Conservation (phyloP, 2,797 vertebrate species). For the Brotogeris chrysoptera region DNA sequence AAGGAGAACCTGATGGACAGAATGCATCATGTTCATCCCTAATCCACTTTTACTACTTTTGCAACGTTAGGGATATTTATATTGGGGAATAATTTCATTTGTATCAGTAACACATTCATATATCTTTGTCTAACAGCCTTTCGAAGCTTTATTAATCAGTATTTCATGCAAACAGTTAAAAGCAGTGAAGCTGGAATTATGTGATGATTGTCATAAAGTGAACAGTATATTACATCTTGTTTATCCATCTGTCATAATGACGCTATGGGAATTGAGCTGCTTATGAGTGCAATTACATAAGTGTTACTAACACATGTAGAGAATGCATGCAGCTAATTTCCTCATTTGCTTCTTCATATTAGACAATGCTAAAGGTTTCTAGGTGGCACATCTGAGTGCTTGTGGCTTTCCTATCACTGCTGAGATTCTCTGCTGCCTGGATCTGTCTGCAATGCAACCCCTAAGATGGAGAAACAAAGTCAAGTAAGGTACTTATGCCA, state of each 20-base stretch:
- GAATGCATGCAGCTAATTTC: not conserved
- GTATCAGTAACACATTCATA: not conserved
- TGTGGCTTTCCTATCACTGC: not conserved
- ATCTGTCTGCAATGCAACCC: not conserved
- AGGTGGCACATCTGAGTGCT: not conserved
- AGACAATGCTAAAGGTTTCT: not conserved
- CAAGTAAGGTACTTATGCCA: not conserved
- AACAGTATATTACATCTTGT: slow-evolving; percentile 59
- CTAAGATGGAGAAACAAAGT: not conserved
- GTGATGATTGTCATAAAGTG: slow-evolving; percentile 43
- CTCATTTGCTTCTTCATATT: not conserved
- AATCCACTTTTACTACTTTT: not conserved
- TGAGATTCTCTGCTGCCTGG: not conserved
- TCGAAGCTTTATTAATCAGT: slow-evolving; percentile 28
- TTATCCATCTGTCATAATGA: slow-evolving; percentile 58
- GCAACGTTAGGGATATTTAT: not conserved
- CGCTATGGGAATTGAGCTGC: slow-evolving; percentile 29
- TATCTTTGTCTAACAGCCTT: not conserved
- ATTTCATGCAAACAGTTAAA: slow-evolving; percentile 50
- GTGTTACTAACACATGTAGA: not conserved
- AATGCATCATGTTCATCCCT: not conserved
- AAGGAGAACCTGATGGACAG: not conserved
- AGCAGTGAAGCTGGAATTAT: slow-evolving; percentile 47
- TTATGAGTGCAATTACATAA: slow-evolving; percentile 44
- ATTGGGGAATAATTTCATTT: not conserved